Conservation (phyloP, 2,797 vertebrate species). For the Melanotaenia maccullochi region DNA sequence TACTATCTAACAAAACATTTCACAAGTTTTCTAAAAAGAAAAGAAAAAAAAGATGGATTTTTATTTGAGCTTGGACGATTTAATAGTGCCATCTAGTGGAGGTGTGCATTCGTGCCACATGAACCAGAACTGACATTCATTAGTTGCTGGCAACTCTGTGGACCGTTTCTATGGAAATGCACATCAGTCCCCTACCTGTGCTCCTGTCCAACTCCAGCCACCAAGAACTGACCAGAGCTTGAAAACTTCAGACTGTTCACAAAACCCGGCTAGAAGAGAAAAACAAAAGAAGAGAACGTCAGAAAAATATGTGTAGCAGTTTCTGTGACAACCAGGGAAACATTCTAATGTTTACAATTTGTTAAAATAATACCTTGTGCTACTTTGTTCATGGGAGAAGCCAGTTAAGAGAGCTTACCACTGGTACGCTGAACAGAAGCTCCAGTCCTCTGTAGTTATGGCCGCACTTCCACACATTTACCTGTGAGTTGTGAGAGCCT, state of each 20-base stretch:
- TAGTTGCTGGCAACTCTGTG: background rate
- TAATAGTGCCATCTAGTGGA: conserved; percentile 66
- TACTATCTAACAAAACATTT: background rate
- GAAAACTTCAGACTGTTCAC: conserved; percentile 97
- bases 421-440: conserved; percentile 86
- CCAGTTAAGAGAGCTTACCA: conserved; percentile 84
- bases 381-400: background rate
- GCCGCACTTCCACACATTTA: conserved; percentile 92
- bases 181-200: conserved; percentile 86
- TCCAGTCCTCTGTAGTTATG: conserved; percentile 87
- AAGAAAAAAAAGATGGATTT: background rate
- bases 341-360: background rate
- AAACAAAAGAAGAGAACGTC: background rate
- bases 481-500: conserved; percentile 90
- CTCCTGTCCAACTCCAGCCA: conserved; percentile 94
- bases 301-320: background rate
- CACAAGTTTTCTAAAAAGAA: background rate
- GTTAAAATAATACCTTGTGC: background rate
- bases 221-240: conserved; percentile 88
- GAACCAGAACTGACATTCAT: background rate
- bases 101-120: background rate
- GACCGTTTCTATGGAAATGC: conserved; percentile 51
- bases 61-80: background rate
- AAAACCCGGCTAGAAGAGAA: conserved; percentile 87
- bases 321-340: no score